phyloP scores from a whole-genome alignment of 2,888 invertebrate species.

The Hyalella azteca region DNA sequence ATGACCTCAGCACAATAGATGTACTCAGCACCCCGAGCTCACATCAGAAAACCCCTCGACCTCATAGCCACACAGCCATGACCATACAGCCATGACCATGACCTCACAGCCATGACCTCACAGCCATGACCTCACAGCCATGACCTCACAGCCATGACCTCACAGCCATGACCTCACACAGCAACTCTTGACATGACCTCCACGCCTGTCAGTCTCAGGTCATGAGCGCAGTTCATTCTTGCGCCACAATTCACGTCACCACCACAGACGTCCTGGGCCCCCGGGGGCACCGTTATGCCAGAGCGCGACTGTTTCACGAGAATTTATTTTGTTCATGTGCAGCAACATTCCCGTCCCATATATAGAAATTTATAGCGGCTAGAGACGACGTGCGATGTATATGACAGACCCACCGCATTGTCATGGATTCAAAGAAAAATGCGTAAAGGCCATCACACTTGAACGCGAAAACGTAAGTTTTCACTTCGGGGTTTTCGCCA shows the following conservation, averaged over 20 bases:
- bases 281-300: neutral
- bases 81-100: no score
- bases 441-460: no score
- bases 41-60: no score
- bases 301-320: neutral
- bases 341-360: neutral
- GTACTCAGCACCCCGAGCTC: no score
- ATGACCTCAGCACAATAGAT: no score
- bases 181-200: neutral
- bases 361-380: neutral
- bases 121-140: no score
- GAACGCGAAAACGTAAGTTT: no score
- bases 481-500: no score
- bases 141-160: neutral
- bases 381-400: neutral
- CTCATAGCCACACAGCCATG: no score
- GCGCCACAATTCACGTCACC: neutral
- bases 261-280: neutral
- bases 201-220: neutral
- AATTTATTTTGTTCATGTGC: neutral
- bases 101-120: no score
- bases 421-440: neutral
- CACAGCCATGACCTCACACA: neutral
- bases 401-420: constrained; percentile 19
- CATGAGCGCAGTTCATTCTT: neutral